Evolutionary conservation across 2,113 vertebrate species (phyloP).

Genomic region (Spheniscus mendiculus): DNA sequence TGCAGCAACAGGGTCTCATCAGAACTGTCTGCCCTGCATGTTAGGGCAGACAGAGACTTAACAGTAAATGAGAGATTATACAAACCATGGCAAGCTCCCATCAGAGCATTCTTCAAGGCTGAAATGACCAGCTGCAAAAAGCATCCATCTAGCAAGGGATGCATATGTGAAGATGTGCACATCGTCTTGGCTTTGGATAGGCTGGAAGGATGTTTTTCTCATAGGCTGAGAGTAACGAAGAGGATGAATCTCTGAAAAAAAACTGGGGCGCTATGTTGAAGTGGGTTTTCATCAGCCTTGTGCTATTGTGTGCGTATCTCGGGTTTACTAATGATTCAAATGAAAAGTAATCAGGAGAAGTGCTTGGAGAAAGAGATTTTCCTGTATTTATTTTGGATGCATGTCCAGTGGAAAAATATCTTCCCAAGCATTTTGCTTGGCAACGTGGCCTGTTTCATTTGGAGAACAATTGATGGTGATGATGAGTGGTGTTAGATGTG

Average conservation of each 20-base stretch:
- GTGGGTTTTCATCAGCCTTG: conserved; percentile 62
- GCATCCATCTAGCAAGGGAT: neutral
- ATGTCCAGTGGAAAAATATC: conserved; percentile 80
- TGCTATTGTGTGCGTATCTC: neutral
- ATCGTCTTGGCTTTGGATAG: neutral
- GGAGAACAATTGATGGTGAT: conserved; percentile 77
- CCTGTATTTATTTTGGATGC: conserved; percentile 82
- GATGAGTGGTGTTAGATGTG: conserved; percentile 74
- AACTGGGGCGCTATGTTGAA: conserved; percentile 68
- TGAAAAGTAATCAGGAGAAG: conserved; percentile 63
- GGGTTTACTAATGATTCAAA: conserved; percentile 23
- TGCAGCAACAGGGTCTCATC: neutral
- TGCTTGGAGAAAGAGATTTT: conserved; percentile 66
- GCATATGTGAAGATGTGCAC: neutral
- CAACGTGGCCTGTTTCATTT: conserved; percentile 77
- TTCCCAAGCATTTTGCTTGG: conserved; percentile 77
- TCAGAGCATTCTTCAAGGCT: neutral
- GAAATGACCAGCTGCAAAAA: conserved; percentile 31
- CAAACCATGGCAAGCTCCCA: neutral
- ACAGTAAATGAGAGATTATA: neutral
- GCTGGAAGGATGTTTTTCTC: conserved; percentile 17
- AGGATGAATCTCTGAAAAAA: conserved; percentile 53
- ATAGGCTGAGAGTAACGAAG: neutral
- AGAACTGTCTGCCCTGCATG: neutral
- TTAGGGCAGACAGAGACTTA: neutral